Conservation (phyloP, 2,113 vertebrate genomes). For the Thymallus thymallus region DNA sequence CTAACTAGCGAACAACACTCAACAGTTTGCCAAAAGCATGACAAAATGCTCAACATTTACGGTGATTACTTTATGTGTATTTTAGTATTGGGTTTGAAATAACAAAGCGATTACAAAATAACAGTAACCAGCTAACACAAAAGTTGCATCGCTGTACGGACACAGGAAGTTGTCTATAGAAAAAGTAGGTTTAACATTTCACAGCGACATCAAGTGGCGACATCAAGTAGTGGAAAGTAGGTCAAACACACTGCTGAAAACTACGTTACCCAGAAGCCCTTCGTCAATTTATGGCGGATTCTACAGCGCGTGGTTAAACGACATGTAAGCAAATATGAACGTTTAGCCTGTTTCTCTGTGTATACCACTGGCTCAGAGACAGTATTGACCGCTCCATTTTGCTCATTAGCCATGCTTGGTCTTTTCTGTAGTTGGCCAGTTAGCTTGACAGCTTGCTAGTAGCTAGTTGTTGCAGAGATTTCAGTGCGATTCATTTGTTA, state of each 20-base stretch:
- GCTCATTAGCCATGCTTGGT: too few relatives aligned
- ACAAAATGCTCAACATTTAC: too few relatives aligned
- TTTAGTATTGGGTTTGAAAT: too few relatives aligned
- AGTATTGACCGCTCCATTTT: too few relatives aligned
- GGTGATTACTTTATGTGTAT: too few relatives aligned
- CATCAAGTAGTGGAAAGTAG: constrained; percentile 8
- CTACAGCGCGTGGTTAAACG: neutral
- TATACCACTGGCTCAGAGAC: neutral
- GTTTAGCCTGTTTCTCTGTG: neutral
- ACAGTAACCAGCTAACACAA: too few relatives aligned
- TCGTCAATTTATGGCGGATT: neutral
- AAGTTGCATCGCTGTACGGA: neutral
- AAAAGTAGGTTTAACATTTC: neutral
- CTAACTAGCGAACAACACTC: too few relatives aligned
- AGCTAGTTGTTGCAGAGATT: too few relatives aligned
- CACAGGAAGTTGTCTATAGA: neutral
- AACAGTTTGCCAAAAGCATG: too few relatives aligned
- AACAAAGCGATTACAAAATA: too few relatives aligned
- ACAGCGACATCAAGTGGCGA: constrained; percentile 18
- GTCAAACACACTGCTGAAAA: neutral
- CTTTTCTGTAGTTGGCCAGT: neutral
- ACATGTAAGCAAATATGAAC: neutral
- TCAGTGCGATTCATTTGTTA: too few relatives aligned
- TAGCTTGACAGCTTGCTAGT: neutral
- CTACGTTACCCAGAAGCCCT: constrained; percentile 34